Percentiles rank a stretch among this genome's conserved stretches.
Evolutionary conservation across 2,888 invertebrate genomes (phyloP).

Genomic region (Trissoscelio sp.): DNA sequence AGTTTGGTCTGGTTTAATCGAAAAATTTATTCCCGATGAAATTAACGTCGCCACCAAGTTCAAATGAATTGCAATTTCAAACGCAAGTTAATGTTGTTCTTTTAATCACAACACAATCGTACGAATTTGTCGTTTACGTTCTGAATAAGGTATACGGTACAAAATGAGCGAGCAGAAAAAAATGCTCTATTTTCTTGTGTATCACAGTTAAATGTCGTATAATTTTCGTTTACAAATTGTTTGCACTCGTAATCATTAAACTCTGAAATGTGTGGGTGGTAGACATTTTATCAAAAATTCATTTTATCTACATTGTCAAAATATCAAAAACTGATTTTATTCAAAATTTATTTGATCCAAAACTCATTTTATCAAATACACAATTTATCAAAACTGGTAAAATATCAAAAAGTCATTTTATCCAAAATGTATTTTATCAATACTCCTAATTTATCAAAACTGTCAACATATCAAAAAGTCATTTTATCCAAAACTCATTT

Average conservation of each 20-base stretch:
- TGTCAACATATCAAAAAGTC: too few relatives aligned
- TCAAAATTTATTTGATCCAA: too few relatives aligned
- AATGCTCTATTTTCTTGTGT: slow-evolving; percentile 39
- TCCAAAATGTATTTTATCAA: too few relatives aligned
- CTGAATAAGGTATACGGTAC: slow-evolving; percentile 59
- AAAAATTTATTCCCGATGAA: slow-evolving; percentile 23
- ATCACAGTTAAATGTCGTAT: slow-evolving; percentile 14
- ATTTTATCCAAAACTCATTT: too few relatives aligned
- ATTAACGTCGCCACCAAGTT: slow-evolving; percentile 6
- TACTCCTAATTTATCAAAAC: too few relatives aligned
- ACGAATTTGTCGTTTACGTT: slow-evolving; percentile 58
- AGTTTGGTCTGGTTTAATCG: slow-evolving; percentile 22
- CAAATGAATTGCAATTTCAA: slow-evolving; percentile 23
- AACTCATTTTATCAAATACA: too few relatives aligned
- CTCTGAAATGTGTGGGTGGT: too few relatives aligned
- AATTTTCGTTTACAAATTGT: slow-evolving; percentile 19
- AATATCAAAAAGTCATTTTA: too few relatives aligned
- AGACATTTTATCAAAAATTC: too few relatives aligned
- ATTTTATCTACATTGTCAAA: too few relatives aligned
- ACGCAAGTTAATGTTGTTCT: neutral
- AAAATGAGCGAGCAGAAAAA: slow-evolving; percentile 31
- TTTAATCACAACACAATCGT: slow-evolving; percentile 27
- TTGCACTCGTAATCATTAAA: neutral
- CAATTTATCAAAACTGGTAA: too few relatives aligned
- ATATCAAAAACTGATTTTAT: too few relatives aligned